Evolutionary conservation across 2,113 vertebrate species (phyloP).

Genomic region (Eurypyga helias): DNA sequence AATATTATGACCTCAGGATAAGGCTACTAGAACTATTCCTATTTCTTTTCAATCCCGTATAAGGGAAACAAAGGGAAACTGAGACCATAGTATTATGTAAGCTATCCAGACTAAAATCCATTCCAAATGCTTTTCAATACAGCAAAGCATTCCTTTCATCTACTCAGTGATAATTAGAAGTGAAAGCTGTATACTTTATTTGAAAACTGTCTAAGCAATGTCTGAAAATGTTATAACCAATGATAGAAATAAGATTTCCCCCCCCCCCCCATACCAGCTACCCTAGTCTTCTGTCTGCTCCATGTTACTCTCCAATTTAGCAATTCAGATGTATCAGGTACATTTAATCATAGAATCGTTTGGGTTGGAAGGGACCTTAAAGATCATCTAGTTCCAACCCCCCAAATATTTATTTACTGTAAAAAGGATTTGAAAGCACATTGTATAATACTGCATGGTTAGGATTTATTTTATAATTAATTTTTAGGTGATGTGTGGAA

Average conservation of each 20-base stretch:
- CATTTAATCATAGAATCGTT: no score
- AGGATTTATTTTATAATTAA: not conserved
- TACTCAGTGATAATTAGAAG: not conserved
- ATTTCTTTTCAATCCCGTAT: not conserved
- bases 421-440: not conserved
- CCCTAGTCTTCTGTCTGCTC: not conserved
- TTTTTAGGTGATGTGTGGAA: not conserved
- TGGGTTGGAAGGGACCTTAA: no score
- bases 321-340: not conserved
- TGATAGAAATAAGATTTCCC: not conserved
- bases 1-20: not conserved
- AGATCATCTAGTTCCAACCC: no score
- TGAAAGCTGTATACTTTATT: not conserved
- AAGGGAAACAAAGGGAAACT: slow-evolving; percentile 21
- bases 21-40: not conserved
- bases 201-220: not conserved
- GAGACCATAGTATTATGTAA: not conserved
- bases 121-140: not conserved
- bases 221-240: not conserved
- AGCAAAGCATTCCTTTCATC: not conserved
- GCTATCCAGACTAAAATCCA: not conserved
- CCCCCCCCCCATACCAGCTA: not conserved
- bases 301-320: not conserved
- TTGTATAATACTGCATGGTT: not conserved
- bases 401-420: no score